Percentiles rank a stretch among this genome's conserved stretches.
phyloP scores from a whole-genome alignment of 2,113 vertebrate genomes.

The Xyliphius kryptos region DNA sequence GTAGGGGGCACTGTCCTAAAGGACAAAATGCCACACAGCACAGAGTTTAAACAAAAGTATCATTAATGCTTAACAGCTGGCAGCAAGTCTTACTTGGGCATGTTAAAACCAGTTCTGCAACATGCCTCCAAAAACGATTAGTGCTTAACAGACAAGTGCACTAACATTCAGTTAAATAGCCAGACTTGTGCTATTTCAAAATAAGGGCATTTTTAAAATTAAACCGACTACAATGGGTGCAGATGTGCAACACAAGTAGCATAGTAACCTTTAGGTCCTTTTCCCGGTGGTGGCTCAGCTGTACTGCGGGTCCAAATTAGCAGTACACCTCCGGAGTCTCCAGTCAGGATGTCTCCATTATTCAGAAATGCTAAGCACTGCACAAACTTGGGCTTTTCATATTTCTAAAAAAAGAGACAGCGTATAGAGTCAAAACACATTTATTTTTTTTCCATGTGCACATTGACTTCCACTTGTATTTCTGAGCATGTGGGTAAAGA shows the following conservation, averaged over 20 bases:
- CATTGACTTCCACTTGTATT: too few relatives aligned
- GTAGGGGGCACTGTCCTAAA: constrained; percentile 22
- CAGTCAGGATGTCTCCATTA: constrained; percentile 89
- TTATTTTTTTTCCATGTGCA: too few relatives aligned
- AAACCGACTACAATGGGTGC: too few relatives aligned
- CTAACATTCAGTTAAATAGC: constrained; percentile 13
- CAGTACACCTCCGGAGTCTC: constrained; percentile 89
- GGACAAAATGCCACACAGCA: not conserved
- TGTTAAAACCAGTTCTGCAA: constrained; percentile 50
- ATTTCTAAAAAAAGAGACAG: constrained; percentile 70
- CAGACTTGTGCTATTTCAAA: too few relatives aligned
- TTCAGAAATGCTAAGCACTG: constrained; percentile 91
- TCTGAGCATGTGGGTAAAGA: too few relatives aligned
- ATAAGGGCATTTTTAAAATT: too few relatives aligned
- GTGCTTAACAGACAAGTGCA: constrained; percentile 39
- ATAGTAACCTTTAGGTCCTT: constrained; percentile 83
- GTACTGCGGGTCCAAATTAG: constrained; percentile 87
- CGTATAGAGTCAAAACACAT: not conserved
- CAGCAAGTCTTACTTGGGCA: not conserved
- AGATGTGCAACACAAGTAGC: too few relatives aligned
- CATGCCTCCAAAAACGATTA: constrained; percentile 69
- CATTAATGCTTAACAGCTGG: constrained; percentile 25
- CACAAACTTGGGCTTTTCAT: constrained; percentile 94
- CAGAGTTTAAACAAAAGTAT: constrained; percentile 7
- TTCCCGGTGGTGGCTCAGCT: constrained; percentile 78